Percentiles rank a stretch among this genome's conserved stretches.
Conservation (phyloP, 2,888 invertebrate genomes). For the Philereme transversata region DNA sequence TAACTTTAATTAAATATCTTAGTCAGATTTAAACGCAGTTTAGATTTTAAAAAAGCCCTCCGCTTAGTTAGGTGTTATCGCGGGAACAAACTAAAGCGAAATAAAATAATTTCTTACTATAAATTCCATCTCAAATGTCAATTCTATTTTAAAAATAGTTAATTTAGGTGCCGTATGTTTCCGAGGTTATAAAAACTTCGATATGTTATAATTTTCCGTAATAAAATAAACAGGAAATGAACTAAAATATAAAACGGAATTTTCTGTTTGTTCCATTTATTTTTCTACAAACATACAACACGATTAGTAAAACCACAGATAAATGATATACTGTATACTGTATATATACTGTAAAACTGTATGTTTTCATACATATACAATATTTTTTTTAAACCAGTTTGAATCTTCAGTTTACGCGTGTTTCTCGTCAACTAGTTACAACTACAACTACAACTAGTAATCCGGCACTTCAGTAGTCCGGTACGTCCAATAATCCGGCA, state of each 20-base stretch:
- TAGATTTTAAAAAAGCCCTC: background rate
- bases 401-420: too few relatives aligned
- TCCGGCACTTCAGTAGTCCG: too few relatives aligned
- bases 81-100: conserved; percentile 10
- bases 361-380: too few relatives aligned
- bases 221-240: conserved; percentile 50
- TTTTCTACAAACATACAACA: background rate
- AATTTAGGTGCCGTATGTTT: conserved; percentile 30
- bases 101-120: conserved; percentile 24
- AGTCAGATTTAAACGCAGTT: background rate
- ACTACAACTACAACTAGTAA: too few relatives aligned
- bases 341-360: too few relatives aligned
- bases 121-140: conserved; percentile 24
- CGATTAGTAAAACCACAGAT: too few relatives aligned
- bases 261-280: conserved; percentile 1
- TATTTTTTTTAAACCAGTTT: too few relatives aligned
- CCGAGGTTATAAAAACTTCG: conserved; percentile 33
- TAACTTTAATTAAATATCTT: background rate
- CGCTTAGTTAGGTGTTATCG: background rate
- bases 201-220: conserved; percentile 29
- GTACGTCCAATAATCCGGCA: too few relatives aligned
- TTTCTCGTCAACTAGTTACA: too few relatives aligned
- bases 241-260: conserved; percentile 1
- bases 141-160: conserved; percentile 28
- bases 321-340: too few relatives aligned